These are phyloP conservation scores for Coenonympha glycerion DNA, from an alignment of 2,888 invertebrate genomes.

Conservation along the genomic window DNA sequence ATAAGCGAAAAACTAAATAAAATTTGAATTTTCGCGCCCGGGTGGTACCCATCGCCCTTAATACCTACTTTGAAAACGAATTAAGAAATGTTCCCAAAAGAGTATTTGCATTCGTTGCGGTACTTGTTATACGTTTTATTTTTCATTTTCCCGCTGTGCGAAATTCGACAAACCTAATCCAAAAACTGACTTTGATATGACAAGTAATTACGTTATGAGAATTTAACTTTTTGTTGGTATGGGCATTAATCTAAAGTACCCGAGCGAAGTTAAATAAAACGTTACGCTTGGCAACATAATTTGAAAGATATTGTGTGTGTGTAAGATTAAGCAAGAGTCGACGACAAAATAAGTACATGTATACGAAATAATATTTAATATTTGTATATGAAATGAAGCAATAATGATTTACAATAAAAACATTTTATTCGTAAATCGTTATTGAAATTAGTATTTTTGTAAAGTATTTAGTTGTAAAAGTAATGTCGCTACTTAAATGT, in stretches of 20 bases:
- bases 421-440: no score
- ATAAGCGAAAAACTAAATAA: no score
- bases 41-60: no score
- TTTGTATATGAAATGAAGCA: no score
- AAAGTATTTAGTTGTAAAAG: no score
- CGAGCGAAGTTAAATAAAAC: constrained; percentile 24
- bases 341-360: background rate
- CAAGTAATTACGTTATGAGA: constrained; percentile 34
- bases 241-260: constrained; percentile 24
- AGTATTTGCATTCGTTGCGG: background rate
- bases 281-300: constrained; percentile 29
- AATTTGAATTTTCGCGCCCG: no score
- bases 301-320: constrained; percentile 27
- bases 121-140: background rate
- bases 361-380: no score
- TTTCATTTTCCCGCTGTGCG: background rate
- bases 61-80: no score
- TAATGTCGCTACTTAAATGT: no score
- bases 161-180: constrained; percentile 23
- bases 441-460: no score
- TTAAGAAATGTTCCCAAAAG: background rate
- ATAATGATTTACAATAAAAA: no score
- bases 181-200: constrained; percentile 27
- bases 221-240: constrained; percentile 25
- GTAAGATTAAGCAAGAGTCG: constrained; percentile 14